Percentiles rank a stretch among this genome's conserved stretches.
Evolutionary conservation across 2,797 vertebrate species (phyloP).

Genomic region (Masticophis lateralis): DNA sequence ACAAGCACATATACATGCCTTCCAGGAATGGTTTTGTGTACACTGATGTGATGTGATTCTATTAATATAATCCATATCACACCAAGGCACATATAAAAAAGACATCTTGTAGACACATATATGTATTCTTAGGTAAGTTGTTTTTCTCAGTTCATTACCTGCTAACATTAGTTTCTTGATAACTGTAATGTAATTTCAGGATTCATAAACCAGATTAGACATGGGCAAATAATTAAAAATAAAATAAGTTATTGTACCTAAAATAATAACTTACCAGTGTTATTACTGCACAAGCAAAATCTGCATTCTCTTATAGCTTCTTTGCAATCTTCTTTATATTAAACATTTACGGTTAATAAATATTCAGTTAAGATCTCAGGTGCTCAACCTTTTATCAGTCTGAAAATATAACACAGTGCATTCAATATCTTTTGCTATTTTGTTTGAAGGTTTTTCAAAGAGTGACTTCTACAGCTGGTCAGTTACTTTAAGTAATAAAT

Average conservation of each 20-base stretch:
- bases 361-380: slow-evolving; percentile 36
- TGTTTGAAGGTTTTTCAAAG: slow-evolving; percentile 51
- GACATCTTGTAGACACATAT: slow-evolving; percentile 45
- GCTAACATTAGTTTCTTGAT: slow-evolving; percentile 32
- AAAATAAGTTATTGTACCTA: not conserved
- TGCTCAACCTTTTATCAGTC: slow-evolving; percentile 30
- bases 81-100: not conserved
- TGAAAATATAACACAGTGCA: slow-evolving; percentile 35
- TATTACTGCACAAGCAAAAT: slow-evolving; percentile 31
- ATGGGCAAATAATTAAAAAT: slow-evolving; percentile 17
- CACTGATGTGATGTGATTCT: not conserved
- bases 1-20: not conserved
- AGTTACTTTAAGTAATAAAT: slow-evolving; percentile 59
- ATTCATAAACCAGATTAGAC: slow-evolving; percentile 24
- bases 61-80: not conserved
- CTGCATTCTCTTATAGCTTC: not conserved
- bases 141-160: slow-evolving; percentile 34
- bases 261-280: slow-evolving; percentile 12
- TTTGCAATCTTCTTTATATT: not conserved
- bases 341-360: slow-evolving; percentile 23
- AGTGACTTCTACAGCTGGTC: slow-evolving; percentile 56
- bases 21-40: not conserved
- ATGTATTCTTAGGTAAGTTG: not conserved
- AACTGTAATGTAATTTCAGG: not conserved
- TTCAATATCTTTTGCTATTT: slow-evolving; percentile 48